Evolutionary conservation across 2,113 vertebrate species (phyloP), one percentile per base, ranked within the genome.

Genomic region (Nerophis ophidion): DNA sequence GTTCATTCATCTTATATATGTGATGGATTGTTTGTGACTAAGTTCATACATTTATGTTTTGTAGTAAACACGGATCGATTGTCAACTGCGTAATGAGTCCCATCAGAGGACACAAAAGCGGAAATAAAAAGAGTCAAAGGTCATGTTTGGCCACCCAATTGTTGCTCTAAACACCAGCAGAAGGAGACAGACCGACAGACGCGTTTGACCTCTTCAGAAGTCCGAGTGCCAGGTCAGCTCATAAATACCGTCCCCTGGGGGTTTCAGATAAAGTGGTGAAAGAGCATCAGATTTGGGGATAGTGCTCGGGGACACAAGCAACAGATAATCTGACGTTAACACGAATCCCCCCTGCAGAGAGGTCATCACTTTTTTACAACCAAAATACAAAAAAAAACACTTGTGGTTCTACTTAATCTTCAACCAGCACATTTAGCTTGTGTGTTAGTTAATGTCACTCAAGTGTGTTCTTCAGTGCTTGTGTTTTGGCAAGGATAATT

Each of bases 181-280:
- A 17, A 12, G 42, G 8, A 55, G 53, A 55, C 53, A 40, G 57
- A 34, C 17, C 12, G 40, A 44, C 40, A 12, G 40, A 15, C 16
- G 8, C 38, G 35, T 61, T 61, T 40, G 48, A 61, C 48, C 48
- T 40, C 48, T 50, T 38, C 33, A 38, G 48, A 34, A 54, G 19
- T 14, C 36, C 60, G 35, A 61, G 15, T 48, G 57, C 8, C 36
- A 54, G 16, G n/a, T 62, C 16, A 51, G 49, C 50, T 35, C 38
- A 56, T 61, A 19, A 46, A 44, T 57, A 64, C 15, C 42, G 16
- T 49, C 4, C 54, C n/a, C 12, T 4, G 4, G 61, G 16, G 33
- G 9, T 57, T 61, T 8, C 10, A 59, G 19, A 65, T 59, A 61
- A 45, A 49, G 53, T 46, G 8, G 26, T 50, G 60, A 60, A 35